Percentiles rank a stretch among this genome's conserved stretches.
These are phyloP conservation scores for Drosophila gaucha DNA, from an alignment of 2,888 invertebrate genomes.

Conservation along the genomic window DNA sequence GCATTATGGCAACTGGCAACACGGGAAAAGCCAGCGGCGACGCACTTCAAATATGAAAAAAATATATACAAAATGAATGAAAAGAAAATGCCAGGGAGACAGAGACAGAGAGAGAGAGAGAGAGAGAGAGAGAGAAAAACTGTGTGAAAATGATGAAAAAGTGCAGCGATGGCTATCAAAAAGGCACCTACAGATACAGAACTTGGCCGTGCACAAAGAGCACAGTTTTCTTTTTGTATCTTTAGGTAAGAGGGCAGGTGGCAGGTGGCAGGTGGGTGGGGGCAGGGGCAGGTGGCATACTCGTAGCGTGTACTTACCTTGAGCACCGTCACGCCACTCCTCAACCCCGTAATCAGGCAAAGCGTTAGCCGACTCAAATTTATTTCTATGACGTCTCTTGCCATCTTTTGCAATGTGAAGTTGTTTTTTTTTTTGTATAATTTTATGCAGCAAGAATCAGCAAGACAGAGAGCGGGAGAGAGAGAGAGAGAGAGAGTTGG, in stretches of 20 bases:
- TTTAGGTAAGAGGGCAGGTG: neutral
- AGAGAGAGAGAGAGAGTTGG: constrained; percentile 28
- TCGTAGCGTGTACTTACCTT: constrained; percentile 70
- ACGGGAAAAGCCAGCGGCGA: constrained; percentile 40
- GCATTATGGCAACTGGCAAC: constrained; percentile 43
- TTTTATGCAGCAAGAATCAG: constrained; percentile 73
- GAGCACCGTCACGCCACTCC: constrained; percentile 89
- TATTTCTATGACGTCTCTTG: constrained; percentile 84
- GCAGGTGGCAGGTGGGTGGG: neutral
- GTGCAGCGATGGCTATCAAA: constrained; percentile 54
- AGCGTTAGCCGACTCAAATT: constrained; percentile 87
- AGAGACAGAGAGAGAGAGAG: constrained; percentile 1
- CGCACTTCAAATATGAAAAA: constrained; percentile 60
- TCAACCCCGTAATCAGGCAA: constrained; percentile 89
- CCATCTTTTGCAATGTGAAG: constrained; percentile 78
- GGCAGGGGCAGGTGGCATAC: constrained; percentile 2
- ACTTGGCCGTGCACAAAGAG: constrained; percentile 10
- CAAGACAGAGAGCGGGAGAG: constrained; percentile 3
- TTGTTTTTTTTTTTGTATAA: constrained; percentile 46
- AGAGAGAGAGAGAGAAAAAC: constrained; percentile 3
- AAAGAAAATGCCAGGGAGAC: constrained; percentile 61
- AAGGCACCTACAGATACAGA: constrained; percentile 42
- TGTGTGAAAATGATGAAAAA: constrained; percentile 59
- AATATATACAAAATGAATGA: constrained; percentile 48
- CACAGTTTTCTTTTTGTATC: constrained; percentile 3